Evolutionary conservation across 2,113 vertebrate species (phyloP), one percentile per base, ranked within the genome.

Genomic region (Osmerus mordax): DNA sequence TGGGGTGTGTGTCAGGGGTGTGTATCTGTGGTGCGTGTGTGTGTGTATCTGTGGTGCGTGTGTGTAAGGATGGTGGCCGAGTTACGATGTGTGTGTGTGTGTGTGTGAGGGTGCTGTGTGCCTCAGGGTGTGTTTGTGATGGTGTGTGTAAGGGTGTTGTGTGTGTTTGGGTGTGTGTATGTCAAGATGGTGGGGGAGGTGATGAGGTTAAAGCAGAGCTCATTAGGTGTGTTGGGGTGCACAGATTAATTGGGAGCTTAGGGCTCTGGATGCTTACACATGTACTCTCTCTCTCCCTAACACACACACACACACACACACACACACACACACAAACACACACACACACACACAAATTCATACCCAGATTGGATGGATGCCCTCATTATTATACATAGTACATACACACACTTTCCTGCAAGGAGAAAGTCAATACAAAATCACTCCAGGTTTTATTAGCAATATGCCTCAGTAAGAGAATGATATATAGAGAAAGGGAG

Each of bases 11-110:
- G 25, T 28, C 16, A 12, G 29, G 19, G 2, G 41, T 47, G 41
- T 47, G 41, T 47, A 12, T 47, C 8, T 47, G 7, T 47, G 41
- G 41, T 11, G 3, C 4, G 52, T 52, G 63, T 25, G n/a, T 59
- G 67, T 69, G 67, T 58, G 55, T 56, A n/a, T 47, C 16, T 47
- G 55, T 70, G 32, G 29, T 70, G 69, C 21, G 54, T 69, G 68
- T 59, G 67, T 69, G 67, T 58, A n/a, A 32, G 65, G 32, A 36
- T 36, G 32, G 32, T 36, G 5, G 32, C 32, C 25, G 25, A 28
- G 25, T 28, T 6, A 36, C 3, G 5, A 28, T 28, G 32, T 36
- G 32, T 36, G 32, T 36, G 32, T 36, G 32, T 36, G 32, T 36
- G 32, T 36, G 32, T 36, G 32, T 36, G 32, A 36, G 32, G 32